Evolutionary conservation across 1,140 invertebrate genomes (phyloP).

Genomic region (Melitaea cinxia): DNA sequence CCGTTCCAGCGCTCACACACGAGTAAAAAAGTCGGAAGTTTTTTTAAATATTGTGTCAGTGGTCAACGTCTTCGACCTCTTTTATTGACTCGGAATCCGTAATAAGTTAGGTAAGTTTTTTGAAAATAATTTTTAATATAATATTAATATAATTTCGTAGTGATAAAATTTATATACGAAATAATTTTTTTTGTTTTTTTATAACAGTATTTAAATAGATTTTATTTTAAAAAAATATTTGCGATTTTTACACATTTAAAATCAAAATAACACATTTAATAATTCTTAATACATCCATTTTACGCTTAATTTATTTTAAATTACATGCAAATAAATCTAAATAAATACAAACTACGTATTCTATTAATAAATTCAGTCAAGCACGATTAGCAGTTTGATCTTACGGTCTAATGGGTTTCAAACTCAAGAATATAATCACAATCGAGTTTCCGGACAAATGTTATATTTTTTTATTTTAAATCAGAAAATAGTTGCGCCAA

Average conservation of each 20-base stretch:
- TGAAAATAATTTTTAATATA: background rate
- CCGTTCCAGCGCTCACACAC: slow-evolving; percentile 67
- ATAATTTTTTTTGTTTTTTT: background rate
- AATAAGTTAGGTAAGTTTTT: slow-evolving; percentile 57
- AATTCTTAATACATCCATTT: no score
- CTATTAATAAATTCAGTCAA: slow-evolving; percentile 16
- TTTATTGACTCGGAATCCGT: slow-evolving; percentile 53
- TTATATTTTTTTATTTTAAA: background rate
- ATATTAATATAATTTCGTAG: no score
- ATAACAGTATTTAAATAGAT: no score
- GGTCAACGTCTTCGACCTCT: slow-evolving; percentile 42
- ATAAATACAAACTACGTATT: slow-evolving; percentile 4
- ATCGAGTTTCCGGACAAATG: background rate
- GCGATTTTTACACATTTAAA: no score
- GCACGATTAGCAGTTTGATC: slow-evolving; percentile 18
- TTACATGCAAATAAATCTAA: background rate
- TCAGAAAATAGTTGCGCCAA: no score
- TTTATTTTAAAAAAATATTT: no score
- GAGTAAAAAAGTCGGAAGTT: slow-evolving; percentile 47
- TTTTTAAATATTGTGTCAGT: slow-evolving; percentile 68
- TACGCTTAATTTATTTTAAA: no score
- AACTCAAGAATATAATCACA: slow-evolving; percentile 10
- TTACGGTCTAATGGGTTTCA: slow-evolving; percentile 19
- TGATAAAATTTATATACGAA: no score
- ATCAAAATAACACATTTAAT: no score